Percentiles rank a stretch among this genome's conserved stretches.
phyloP scores from a whole-genome alignment of 2,888 invertebrate genomes.

The Ormyrus nitidulus region DNA sequence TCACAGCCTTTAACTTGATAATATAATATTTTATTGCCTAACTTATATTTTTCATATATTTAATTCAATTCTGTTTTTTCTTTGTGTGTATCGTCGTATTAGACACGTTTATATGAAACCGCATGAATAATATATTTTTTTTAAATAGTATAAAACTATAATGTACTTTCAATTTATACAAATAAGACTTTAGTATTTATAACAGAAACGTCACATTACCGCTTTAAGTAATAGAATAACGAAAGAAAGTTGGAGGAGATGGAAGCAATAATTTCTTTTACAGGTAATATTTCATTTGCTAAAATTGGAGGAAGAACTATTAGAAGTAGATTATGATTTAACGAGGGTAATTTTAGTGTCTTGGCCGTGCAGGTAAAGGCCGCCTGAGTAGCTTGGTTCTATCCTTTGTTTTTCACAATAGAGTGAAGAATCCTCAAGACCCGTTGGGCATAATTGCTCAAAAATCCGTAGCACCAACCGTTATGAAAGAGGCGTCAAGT shows the following conservation, averaged over 20 bases:
- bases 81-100: no score
- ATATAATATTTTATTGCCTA: no score
- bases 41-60: no score
- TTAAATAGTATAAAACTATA: no score
- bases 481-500: slow-evolving; percentile 28
- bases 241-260: slow-evolving; percentile 36
- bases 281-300: slow-evolving; percentile 43
- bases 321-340: slow-evolving; percentile 54
- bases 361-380: slow-evolving; percentile 45
- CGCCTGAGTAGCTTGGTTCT: slow-evolving; percentile 24
- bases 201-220: no score
- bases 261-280: slow-evolving; percentile 38
- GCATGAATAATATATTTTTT: no score
- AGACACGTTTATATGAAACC: no score
- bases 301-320: slow-evolving; percentile 51
- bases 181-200: no score
- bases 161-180: no score
- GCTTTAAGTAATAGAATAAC: background rate
- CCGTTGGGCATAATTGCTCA: slow-evolving; percentile 15
- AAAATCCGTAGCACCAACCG: slow-evolving; percentile 15
- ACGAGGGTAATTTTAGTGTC: slow-evolving; percentile 48
- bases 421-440: background rate
- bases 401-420: slow-evolving; percentile 48
- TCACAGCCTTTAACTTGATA: no score
- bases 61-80: no score